Percentiles rank a stretch among this genome's conserved stretches.
These are phyloP conservation scores for Erannis defoliaria DNA, from an alignment of 2,888 invertebrate species.

Conservation along the genomic window DNA sequence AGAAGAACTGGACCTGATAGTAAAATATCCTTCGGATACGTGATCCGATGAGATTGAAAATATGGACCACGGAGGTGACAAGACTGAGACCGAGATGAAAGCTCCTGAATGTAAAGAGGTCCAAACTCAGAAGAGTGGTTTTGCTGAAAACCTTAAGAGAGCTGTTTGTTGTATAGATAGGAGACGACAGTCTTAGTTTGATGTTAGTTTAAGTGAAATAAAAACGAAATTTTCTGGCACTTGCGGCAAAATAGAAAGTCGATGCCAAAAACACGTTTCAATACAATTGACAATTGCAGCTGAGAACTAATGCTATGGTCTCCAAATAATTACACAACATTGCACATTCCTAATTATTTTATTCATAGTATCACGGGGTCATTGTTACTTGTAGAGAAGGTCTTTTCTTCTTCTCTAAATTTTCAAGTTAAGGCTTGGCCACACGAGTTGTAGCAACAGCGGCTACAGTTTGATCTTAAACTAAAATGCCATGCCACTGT, in stretches of 20 bases:
- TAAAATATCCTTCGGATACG: slow-evolving; percentile 82
- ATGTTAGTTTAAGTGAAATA: slow-evolving; percentile 27
- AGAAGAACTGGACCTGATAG: slow-evolving; percentile 81
- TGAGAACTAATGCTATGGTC: neutral
- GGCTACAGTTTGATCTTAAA: neutral
- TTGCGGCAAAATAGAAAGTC: neutral
- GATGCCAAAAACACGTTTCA: neutral
- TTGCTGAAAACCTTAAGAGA: slow-evolving; percentile 77
- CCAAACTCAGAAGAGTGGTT: slow-evolving; percentile 74
- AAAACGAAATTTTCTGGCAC: neutral
- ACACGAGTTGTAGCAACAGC: neutral
- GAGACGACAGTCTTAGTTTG: slow-evolving; percentile 73
- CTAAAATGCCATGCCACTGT: neutral
- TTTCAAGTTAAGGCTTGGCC: neutral
- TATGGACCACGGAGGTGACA: slow-evolving; percentile 60
- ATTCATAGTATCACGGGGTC: slow-evolving; percentile 5
- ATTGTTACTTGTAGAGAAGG: neutral
- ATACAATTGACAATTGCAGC: neutral
- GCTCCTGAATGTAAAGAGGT: slow-evolving; percentile 64
- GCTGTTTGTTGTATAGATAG: slow-evolving; percentile 82
- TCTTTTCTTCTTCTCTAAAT: neutral
- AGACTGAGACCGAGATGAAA: slow-evolving; percentile 66
- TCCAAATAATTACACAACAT: no score
- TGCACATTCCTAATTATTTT: slow-evolving; percentile 16
- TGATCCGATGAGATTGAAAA: slow-evolving; percentile 80